Conservation (phyloP, 1,140 invertebrate genomes). For the Luehdorfia chinensis region DNA sequence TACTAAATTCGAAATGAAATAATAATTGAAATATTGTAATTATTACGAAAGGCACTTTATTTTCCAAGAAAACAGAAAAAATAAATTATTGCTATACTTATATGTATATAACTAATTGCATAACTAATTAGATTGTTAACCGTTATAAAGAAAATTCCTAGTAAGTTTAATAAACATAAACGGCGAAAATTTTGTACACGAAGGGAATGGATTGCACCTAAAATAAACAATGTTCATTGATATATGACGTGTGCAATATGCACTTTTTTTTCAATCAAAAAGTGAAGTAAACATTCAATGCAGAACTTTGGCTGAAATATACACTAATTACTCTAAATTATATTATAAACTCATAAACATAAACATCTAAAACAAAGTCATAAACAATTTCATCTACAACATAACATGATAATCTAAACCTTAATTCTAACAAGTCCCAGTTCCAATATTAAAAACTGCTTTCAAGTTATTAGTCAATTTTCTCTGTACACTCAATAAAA, state of each 20-base stretch:
- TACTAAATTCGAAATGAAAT: conserved; percentile 4
- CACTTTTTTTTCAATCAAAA: not conserved
- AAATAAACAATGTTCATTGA: not conserved
- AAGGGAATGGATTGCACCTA: conserved; percentile 35
- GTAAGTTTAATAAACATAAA: not conserved
- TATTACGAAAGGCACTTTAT: conserved; percentile 65
- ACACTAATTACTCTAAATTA: conserved; percentile 40
- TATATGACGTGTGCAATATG: not conserved
- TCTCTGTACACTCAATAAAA: no score
- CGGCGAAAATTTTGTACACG: conserved; percentile 22
- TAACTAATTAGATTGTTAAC: conserved; percentile 25
- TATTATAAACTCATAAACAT: conserved; percentile 64
- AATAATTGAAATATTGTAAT: conserved; percentile 14
- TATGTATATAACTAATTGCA: conserved; percentile 27
- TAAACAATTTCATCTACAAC: conserved; percentile 68
- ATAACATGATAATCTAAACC: conserved; percentile 46
- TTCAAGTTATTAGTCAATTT: not conserved
- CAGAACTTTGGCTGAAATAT: conserved; percentile 52
- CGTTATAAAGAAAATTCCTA: conserved; percentile 13
- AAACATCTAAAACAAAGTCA: conserved; percentile 61
- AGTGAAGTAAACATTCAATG: conserved; percentile 21
- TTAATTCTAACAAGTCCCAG: conserved; percentile 33
- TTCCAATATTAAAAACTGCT: conserved; percentile 7
- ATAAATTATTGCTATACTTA: conserved; percentile 53
- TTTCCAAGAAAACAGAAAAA: conserved; percentile 50